phyloP scores from a whole-genome alignment of 2,113 vertebrate genomes.

The Mastomys coucha region DNA sequence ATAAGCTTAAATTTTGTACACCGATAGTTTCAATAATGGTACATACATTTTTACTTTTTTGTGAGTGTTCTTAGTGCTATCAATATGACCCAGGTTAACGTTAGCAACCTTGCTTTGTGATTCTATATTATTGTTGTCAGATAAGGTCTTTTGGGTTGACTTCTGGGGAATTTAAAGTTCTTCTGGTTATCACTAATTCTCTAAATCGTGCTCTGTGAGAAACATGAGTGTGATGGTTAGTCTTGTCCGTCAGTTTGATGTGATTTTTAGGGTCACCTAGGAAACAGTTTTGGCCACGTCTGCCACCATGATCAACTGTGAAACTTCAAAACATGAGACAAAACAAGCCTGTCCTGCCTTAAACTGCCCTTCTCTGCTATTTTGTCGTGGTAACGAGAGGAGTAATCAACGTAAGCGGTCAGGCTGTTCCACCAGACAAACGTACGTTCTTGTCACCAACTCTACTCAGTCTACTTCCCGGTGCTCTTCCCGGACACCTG shows the following conservation, averaged over 20 bases:
- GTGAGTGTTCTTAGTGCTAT: conserved; percentile 3
- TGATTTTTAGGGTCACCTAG: not conserved
- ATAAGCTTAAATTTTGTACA: not conserved
- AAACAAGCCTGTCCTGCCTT: not conserved
- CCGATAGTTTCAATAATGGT: not conserved
- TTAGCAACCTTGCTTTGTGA: not conserved
- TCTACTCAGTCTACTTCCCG: not conserved
- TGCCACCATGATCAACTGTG: too few species aligned
- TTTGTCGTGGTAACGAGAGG: not conserved
- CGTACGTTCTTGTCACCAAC: not conserved
- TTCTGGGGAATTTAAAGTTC: not conserved
- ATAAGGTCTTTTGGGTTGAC: not conserved
- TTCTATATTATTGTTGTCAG: not conserved
- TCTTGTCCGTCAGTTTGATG: not conserved
- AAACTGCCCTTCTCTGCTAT: not conserved
- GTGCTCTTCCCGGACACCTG: not conserved
- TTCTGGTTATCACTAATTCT: not conserved
- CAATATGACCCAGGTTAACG: not conserved
- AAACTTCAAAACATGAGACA: not conserved
- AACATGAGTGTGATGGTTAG: not conserved
- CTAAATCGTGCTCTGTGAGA: not conserved
- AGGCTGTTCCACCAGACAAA: not conserved
- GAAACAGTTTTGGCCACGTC: not conserved
- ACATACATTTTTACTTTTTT: not conserved
- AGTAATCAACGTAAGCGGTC: not conserved